Evolutionary conservation across 2,113 vertebrate species (phyloP).

Genomic region (Nibea coibor): DNA sequence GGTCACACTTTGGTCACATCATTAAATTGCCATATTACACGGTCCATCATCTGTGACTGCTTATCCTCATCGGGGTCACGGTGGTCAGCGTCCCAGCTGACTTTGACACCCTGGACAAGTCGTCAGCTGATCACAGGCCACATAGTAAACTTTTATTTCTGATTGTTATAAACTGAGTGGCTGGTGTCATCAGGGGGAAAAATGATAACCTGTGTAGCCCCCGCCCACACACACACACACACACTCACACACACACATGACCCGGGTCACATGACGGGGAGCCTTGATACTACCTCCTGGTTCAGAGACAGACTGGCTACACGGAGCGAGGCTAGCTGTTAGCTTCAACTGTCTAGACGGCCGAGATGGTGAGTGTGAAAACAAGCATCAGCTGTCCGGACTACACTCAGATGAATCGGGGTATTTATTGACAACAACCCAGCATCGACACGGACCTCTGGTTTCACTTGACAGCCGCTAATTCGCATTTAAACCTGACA

Average conservation of each 20-base stretch:
- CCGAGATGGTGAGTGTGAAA: conserved; percentile 78
- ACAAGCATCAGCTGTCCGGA: not conserved
- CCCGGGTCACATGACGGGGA: conserved; percentile 71
- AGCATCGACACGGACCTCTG: accelerated
- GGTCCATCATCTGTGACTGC: too few relatives aligned
- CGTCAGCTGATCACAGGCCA: too few relatives aligned
- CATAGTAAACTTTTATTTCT: too few relatives aligned
- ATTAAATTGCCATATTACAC: too few relatives aligned
- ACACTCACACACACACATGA: conserved; percentile 42
- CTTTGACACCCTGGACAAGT: too few relatives aligned
- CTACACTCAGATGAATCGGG: not conserved
- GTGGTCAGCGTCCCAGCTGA: too few relatives aligned
- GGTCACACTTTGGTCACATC: not conserved
- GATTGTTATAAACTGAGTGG: too few relatives aligned
- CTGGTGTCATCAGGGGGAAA: too few relatives aligned
- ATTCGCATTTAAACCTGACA: conserved; percentile 23
- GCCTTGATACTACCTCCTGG: conserved; percentile 36
- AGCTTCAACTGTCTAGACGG: conserved; percentile 76
- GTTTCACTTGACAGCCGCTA: not conserved
- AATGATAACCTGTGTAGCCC: too few relatives aligned
- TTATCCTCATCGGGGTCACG: too few relatives aligned
- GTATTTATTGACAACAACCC: not conserved
- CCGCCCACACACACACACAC: too few relatives aligned
- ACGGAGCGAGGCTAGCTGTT: conserved; percentile 70
- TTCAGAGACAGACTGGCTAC: conserved; percentile 55